These are phyloP conservation scores for Nasonia longicornis DNA, from an alignment of 1,140 invertebrate genomes.

Conservation along the genomic window DNA sequence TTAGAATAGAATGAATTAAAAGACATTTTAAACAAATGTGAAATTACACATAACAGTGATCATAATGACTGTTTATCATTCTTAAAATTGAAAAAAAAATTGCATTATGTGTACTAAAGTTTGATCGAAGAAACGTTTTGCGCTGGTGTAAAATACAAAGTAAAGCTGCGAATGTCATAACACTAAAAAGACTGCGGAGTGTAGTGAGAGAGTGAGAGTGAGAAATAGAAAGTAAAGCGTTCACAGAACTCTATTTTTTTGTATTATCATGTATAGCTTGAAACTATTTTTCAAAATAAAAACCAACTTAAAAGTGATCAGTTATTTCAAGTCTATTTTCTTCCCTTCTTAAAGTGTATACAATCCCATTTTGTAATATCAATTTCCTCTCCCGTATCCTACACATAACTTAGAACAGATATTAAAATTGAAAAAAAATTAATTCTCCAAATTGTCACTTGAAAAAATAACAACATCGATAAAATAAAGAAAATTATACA, in stretches of 20 bases:
- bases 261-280: slow-evolving; percentile 63
- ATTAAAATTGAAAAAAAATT: slow-evolving; percentile 5
- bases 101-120: slow-evolving; percentile 29
- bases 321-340: slow-evolving; percentile 56
- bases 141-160: slow-evolving; percentile 27
- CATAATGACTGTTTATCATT: background rate
- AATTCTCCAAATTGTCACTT: slow-evolving; percentile 24
- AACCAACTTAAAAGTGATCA: slow-evolving; percentile 64
- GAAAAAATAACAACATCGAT: background rate
- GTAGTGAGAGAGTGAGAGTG: slow-evolving; percentile 62
- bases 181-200: slow-evolving; percentile 42
- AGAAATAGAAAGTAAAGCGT: slow-evolving; percentile 58
- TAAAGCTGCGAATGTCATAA: slow-evolving; percentile 38
- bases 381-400: slow-evolving; percentile 50
- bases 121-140: slow-evolving; percentile 18
- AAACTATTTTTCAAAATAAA: slow-evolving; percentile 58
- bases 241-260: slow-evolving; percentile 51
- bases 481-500: background rate
- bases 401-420: slow-evolving; percentile 35
- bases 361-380: slow-evolving; percentile 51
- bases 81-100: background rate
- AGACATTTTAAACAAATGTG: background rate
- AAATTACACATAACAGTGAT: background rate
- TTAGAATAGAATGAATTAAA: background rate
- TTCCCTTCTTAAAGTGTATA: slow-evolving; percentile 54